Base-by-base conservation (phyloP, 1,140 invertebrate genomes). In the Penaeus japonicus region DNA sequence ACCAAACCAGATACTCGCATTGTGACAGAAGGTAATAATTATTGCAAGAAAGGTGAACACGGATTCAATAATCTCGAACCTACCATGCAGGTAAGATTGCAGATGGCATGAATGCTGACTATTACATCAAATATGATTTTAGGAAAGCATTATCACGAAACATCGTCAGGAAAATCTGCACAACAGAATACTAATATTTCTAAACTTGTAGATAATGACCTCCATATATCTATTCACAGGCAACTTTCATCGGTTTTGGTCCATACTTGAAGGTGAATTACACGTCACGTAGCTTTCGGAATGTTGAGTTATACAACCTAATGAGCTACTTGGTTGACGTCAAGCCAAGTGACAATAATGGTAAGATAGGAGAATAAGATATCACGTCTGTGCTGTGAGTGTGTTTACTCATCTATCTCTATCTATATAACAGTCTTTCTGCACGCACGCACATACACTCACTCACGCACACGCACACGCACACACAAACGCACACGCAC, bases 301-400 rank as follows among this genome's bases (percentile, higher is more conserved):
- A 91, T 86, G 92, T 94, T n/a, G 93, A 94, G 90, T 90, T 94
- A 18, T 94, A 94, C 91, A 92, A 92, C 18, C 84, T 94, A 65
- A 92, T 94, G 91, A 93, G 93, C 85, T 82, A 92, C 78, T 70
- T 94, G 4, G 89, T 94, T 18, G 89, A 92, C 22, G 91, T 93
- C n/a, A 92, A 89, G 24, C 91, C 92, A 47, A 90, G 92, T 30
- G 91, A 92, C 55, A 93, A 93, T 88, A 93, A 93, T 88, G 93
- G 90, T 90, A 30, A 55, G 85, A 32, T 55, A 7, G 24, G n/a
- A 30, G 32, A 18, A 22, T 54, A 53, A 10, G 10, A 1, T 5
- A 20, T 35, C 20, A 17, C 12, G 47, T 79, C 22, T 79, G 4
- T 39, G 17, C 24, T 32, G 20, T 79, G 18, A 79, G 18, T 79